Evolutionary conservation across 1,140 invertebrate species (phyloP).

Genomic region (Tachypleus tridentatus): DNA sequence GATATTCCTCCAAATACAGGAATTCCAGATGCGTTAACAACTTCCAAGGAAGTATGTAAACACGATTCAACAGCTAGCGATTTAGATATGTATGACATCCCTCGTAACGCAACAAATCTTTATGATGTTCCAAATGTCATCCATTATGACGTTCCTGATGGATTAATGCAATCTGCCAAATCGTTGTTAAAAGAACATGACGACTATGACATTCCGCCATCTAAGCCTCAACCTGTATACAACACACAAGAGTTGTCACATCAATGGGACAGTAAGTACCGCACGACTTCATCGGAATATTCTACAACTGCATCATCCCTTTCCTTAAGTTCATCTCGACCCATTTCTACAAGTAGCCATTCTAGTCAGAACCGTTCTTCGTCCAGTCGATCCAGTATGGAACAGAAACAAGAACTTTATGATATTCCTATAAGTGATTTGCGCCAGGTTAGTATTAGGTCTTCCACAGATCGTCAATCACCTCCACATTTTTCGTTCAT

Average conservation of each 20-base stretch:
- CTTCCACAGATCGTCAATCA: background rate
- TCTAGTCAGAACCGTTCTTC: slow-evolving; percentile 25
- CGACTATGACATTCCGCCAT: slow-evolving; percentile 22
- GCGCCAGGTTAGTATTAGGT: background rate
- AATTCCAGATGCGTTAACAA: too few species aligned
- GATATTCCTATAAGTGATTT: slow-evolving; percentile 28
- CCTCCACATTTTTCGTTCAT: background rate
- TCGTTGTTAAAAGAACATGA: slow-evolving; percentile 3
- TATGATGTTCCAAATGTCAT: too few species aligned
- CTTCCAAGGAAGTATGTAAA: too few species aligned
- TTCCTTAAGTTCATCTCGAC: slow-evolving; percentile 30
- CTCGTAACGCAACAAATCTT: too few species aligned
- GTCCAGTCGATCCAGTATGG: slow-evolving; percentile 37
- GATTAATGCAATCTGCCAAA: too few species aligned
- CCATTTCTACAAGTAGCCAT: slow-evolving; percentile 29
- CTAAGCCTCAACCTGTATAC: background rate
- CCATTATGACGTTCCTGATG: too few species aligned
- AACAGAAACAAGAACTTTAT: slow-evolving; percentile 34
- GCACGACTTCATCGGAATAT: slow-evolving; percentile 12
- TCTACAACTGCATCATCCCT: slow-evolving; percentile 7
- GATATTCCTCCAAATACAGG: too few species aligned
- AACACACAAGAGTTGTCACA: slow-evolving; percentile 9
- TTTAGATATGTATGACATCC: too few species aligned
- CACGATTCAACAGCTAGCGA: too few species aligned
- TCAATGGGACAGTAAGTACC: slow-evolving; percentile 30